A percentile compares a stretch with the other conserved stretches of the same genome.
Conservation (phyloP, 2,113 vertebrate genomes). For the Nothoprocta perdicaria region DNA sequence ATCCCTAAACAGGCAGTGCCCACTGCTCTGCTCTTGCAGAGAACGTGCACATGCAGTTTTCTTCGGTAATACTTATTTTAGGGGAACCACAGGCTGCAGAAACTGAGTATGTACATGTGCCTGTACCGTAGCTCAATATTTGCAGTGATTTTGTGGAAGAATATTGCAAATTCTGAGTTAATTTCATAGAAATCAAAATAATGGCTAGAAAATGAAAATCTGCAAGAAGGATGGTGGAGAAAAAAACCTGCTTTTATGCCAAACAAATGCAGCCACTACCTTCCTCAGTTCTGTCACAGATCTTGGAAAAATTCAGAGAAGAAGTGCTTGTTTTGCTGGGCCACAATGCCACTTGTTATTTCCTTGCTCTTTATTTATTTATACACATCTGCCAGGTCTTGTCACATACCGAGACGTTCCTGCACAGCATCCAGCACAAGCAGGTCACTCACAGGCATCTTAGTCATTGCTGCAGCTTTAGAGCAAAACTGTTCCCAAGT, state of each 20-base stretch:
- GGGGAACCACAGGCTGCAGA: not conserved
- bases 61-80: not conserved
- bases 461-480: not conserved
- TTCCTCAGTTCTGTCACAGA: not conserved
- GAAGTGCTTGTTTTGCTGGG: not conserved
- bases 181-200: not conserved
- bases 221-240: not conserved
- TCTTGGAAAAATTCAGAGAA: not conserved
- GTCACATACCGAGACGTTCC: not conserved
- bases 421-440: not conserved
- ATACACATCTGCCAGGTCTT: not conserved
- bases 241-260: not conserved
- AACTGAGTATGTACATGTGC: not conserved
- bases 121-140: not conserved
- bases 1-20: not conserved
- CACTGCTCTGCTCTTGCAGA: not conserved
- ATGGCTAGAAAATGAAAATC: not conserved
- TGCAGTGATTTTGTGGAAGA: not conserved
- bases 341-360: not conserved
- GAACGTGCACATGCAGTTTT: not conserved
- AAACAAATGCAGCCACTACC: not conserved
- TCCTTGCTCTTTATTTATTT: constrained; percentile 2
- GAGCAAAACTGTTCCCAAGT: not conserved
- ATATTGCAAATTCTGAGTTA: not conserved
- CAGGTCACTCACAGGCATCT: not conserved